Base-by-base conservation (phyloP, 2,797 vertebrate species). In the Scolopax bukidnonensis region DNA sequence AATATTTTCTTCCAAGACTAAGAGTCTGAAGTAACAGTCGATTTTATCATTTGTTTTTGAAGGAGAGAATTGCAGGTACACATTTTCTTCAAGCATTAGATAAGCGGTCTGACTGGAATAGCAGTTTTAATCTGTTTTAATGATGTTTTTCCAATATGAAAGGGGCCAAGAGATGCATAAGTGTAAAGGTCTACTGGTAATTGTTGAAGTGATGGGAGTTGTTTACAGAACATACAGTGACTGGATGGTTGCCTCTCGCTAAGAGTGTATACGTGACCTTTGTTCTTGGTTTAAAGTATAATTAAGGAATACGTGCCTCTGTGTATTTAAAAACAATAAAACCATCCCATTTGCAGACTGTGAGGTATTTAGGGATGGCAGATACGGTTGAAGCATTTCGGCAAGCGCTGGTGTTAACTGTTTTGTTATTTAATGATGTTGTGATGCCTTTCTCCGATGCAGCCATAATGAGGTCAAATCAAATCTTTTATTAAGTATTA, bases 151-250 rank as follows among this genome's bases (percentile, higher is more conserved):
- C 79, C 81, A 93, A n/a, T 96, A 80, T 90, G 83, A 85, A 95
- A 93, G 38, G 51, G 83, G 63, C 95, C 70, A 93, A 71, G 91
- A 90, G 90, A 95, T 96, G 88, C 43, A 36, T 51, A 96, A 97
- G 93, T 97, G 94, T 96, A 94, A 97, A 97, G 94, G 96, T 97
- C 94, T 96, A 4, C 89, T 95, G 79, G 90, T 96, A 96, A 93
- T 95, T 93, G 90, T 78, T 5, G 47, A 96, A 95, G 78, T 90
- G 90, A 93, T 95, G 95, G 78, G 91, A 89, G 85, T 73, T 96
- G 87, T 96, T 97, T 95, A 81, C 67, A 68, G 91, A 96, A 77
- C 85, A 50, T 61, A 65, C 25, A 47, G 88, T 83, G 84, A 67
- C 59, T 92, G 77, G 50, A 57, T 91, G 79, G 76, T 80, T 94